phyloP scores from a whole-genome alignment of 2,888 invertebrate genomes.

The Hemithea aestivaria region DNA sequence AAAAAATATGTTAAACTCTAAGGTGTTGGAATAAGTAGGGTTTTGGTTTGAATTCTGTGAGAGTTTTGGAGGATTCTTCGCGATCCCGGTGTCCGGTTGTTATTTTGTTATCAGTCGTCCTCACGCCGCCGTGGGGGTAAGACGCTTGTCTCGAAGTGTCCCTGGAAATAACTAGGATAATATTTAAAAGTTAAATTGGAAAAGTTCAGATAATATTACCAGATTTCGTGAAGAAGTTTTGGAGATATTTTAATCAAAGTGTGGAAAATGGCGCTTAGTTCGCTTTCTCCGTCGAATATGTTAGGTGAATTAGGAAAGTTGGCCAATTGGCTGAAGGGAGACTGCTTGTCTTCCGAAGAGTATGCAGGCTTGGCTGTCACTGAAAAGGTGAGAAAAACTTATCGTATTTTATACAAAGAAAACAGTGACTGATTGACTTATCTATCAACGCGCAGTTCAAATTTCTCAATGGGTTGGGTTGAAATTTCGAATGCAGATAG shows the following conservation, averaged over 20 bases:
- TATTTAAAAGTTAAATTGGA: conserved; percentile 20
- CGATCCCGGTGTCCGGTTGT: conserved; percentile 37
- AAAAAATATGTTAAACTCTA: conserved; percentile 42
- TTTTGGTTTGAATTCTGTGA: conserved; percentile 8
- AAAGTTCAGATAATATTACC: conserved; percentile 10
- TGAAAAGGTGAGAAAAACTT: conserved; percentile 57
- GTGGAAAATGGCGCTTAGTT: conserved; percentile 66
- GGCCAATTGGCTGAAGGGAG: conserved; percentile 68
- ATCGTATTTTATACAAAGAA: not conserved
- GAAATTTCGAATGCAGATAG: no score
- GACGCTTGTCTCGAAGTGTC: conserved; percentile 24
- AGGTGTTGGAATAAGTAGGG: conserved; percentile 33
- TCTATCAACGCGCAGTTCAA: no score
- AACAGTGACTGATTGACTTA: no score
- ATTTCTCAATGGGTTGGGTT: no score
- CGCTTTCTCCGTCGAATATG: conserved; percentile 62
- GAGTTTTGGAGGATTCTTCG: conserved; percentile 25
- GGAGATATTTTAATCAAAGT: no score
- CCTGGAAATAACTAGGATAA: conserved; percentile 5
- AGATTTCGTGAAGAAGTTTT: no score
- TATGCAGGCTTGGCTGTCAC: conserved; percentile 65
- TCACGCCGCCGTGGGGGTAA: conserved; percentile 27
- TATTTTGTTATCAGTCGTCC: conserved; percentile 46
- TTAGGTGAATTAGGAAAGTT: conserved; percentile 66
- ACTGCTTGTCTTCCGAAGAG: conserved; percentile 61